phyloP scores from a whole-genome alignment of 2,797 vertebrate species.

The Lithobates sylvaticus region DNA sequence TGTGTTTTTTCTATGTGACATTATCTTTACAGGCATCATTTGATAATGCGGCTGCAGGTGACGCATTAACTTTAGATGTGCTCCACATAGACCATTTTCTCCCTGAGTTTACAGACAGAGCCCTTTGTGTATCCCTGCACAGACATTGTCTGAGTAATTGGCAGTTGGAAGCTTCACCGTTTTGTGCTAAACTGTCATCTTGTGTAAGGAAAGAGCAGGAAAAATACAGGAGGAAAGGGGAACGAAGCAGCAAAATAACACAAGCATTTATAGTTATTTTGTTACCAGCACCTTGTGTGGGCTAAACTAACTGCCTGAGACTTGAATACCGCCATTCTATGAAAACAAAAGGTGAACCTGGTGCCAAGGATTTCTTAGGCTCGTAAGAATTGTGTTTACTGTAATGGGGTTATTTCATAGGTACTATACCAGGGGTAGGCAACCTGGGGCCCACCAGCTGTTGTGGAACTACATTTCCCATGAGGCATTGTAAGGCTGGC shows the following conservation, averaged over 20 bases:
- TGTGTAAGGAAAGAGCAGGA: not conserved
- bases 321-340: not conserved
- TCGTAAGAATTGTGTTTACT: too few relatives aligned
- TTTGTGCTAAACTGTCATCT: constrained; percentile 9
- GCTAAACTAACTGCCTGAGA: not conserved
- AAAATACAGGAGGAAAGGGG: constrained; percentile 12
- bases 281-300: constrained; percentile 8
- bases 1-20: constrained; percentile 61
- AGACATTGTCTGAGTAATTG: constrained; percentile 48
- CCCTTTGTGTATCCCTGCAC: constrained; percentile 50
- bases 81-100: constrained; percentile 40
- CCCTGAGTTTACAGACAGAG: constrained; percentile 18
- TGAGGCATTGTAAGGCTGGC: too few relatives aligned
- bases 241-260: constrained; percentile 1
- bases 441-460: too few relatives aligned
- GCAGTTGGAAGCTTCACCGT: constrained; percentile 30
- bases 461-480: too few relatives aligned
- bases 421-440: too few relatives aligned
- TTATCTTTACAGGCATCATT: constrained; percentile 48
- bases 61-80: constrained; percentile 53
- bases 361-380: too few relatives aligned
- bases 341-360: too few relatives aligned
- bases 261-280: constrained; percentile 2
- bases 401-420: too few relatives aligned
- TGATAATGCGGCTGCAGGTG: constrained; percentile 39